Conservation (phyloP, 2,797 vertebrate genomes). For the Enteromius anoplus region DNA sequence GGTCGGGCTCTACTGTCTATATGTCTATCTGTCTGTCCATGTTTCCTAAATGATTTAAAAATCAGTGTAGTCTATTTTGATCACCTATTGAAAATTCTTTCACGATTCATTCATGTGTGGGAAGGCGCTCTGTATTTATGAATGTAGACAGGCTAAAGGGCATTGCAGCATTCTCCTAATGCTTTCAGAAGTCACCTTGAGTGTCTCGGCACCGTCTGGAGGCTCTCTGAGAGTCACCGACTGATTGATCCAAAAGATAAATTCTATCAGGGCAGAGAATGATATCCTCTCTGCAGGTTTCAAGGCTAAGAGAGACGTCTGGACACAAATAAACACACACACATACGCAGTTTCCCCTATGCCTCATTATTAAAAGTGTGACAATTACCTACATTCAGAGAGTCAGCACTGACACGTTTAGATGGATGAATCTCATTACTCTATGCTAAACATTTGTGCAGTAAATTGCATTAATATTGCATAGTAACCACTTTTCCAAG, state of each 20-base stretch:
- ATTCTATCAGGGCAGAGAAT: slow-evolving; percentile 44
- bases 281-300: slow-evolving; percentile 38
- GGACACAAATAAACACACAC: slow-evolving; percentile 17
- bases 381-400: background rate
- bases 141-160: slow-evolving; percentile 1
- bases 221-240: slow-evolving; percentile 35
- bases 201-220: slow-evolving; percentile 22
- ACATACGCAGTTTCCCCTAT: background rate
- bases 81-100: background rate
- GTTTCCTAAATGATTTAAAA: background rate
- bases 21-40: background rate
- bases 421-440: slow-evolving; percentile 14
- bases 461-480: background rate
- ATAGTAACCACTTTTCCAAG: slow-evolving; percentile 2
- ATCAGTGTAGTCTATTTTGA: background rate
- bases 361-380: slow-evolving; percentile 23
- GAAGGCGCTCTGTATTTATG: slow-evolving; percentile 7
- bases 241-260: slow-evolving; percentile 29
- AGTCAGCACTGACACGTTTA: slow-evolving; percentile 4
- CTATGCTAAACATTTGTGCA: slow-evolving; percentile 5
- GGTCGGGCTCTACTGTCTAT: background rate
- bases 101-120: background rate
- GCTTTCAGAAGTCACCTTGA: slow-evolving; percentile 41
- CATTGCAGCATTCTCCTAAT: slow-evolving; percentile 2
- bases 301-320: slow-evolving; percentile 31